Base-by-base conservation (phyloP, 2,113 vertebrate species). In the Petrocephalus microphthalmus region DNA sequence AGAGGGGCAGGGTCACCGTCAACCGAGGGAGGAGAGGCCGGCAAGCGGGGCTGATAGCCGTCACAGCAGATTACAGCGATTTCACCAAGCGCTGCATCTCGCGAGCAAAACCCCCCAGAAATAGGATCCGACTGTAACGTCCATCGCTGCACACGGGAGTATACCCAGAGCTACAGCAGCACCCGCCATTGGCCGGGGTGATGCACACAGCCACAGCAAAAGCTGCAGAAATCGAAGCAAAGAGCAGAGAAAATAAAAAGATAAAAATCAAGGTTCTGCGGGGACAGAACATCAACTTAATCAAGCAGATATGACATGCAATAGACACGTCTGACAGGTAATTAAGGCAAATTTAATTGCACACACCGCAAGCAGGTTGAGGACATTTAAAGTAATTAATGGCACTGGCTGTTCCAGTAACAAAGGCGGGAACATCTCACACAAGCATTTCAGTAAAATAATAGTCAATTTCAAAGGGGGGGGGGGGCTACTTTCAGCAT, bases 371-470 rank as follows among this genome's bases (percentile, higher is more conserved):
- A 53, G 51, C 42, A 57, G 53, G 25, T 56, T 37, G 29, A 57
- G 15, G 85, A 56, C 54, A 37, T 42, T 33, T 85, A 54, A 53
- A 20, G 49, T 89, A 86, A 86, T 89, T 86, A 86, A 87, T 11
- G 37, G 45, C 17, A 49, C 60, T 60, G 20, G 52, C 83, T 52
- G 19, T 45, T 85, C 47, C 60, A 19, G 29, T 86, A 86, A 89
- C 88, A 89, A 89, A 54, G 29, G 84, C 37, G 53, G 37, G 51
- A 54, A 15, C 45, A 71, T 11, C 47, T 54, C 6, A 87, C 20
- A 71, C 4, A 49, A 25, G 7, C 29, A 51, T 93, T 86, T 42
- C 22, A 19, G n/a, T 7, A 37, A 78, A 33, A 78, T 51, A 93
- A 83, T n/a, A 47, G 91, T 78, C 87, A n/a, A 11, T 83, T 51